Conservation (phyloP, 2,888 invertebrate genomes). For the Automeris io region DNA sequence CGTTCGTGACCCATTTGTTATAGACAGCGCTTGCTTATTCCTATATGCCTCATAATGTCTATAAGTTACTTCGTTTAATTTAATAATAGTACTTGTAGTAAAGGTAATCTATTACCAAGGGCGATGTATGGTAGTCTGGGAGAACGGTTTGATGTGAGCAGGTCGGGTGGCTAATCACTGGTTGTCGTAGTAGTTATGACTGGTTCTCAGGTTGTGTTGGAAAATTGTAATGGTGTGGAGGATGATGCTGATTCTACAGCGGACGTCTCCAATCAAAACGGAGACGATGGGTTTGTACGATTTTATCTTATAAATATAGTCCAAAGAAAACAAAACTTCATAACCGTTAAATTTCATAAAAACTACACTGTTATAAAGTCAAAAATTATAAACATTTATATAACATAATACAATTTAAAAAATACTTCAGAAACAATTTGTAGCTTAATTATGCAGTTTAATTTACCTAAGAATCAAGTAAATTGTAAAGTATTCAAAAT, state of each 20-base stretch:
- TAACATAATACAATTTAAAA: no score
- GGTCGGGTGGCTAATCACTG: conserved; percentile 40
- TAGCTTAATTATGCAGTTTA: no score
- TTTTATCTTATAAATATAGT: not conserved
- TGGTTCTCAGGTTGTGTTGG: conserved; percentile 59
- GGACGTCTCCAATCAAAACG: conserved; percentile 38
- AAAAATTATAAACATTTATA: not conserved
- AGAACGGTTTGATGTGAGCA: conserved; percentile 42
- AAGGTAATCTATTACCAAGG: conserved; percentile 72
- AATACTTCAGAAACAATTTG: no score
- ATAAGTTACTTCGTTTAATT: conserved; percentile 70
- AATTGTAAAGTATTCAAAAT: no score
- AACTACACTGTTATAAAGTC: not conserved
- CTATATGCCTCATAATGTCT: conserved; percentile 52
- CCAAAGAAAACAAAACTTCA: not conserved
- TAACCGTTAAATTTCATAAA: not conserved
- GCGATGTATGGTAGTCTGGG: conserved; percentile 59
- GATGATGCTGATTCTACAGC: conserved; percentile 31
- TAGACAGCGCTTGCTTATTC: conserved; percentile 67
- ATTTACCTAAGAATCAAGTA: no score
- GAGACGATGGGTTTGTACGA: conserved; percentile 52
- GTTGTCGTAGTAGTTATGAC: conserved; percentile 46
- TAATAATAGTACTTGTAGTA: conserved; percentile 70
- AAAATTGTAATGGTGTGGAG: conserved; percentile 61
- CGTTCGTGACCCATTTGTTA: conserved; percentile 72